Percentiles rank a stretch among this genome's conserved stretches.
phyloP scores from a whole-genome alignment of 2,888 invertebrate genomes.

The Ceramica pisi region DNA sequence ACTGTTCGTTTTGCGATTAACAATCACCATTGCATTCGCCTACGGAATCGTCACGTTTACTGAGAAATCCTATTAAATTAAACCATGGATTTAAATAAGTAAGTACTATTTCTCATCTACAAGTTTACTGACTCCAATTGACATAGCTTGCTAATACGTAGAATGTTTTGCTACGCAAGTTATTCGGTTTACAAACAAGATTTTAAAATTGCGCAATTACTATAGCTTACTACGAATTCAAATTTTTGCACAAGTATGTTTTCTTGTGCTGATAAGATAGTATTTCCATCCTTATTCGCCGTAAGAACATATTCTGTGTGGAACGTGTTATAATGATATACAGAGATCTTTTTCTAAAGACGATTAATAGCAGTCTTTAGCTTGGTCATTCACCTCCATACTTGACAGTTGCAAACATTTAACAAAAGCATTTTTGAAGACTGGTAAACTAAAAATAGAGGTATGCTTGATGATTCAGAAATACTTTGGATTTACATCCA shows the following conservation, averaged over 20 bases:
- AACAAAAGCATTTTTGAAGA: not conserved
- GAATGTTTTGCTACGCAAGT: slow-evolving; percentile 21
- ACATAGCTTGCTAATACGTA: slow-evolving; percentile 18
- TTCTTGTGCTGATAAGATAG: slow-evolving; percentile 48
- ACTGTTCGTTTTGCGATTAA: slow-evolving; percentile 68
- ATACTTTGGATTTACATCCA: not conserved
- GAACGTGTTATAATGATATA: slow-evolving; percentile 20
- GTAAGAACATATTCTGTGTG: not conserved
- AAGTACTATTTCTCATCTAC: not conserved
- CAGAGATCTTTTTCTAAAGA: slow-evolving; percentile 27
- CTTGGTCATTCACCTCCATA: slow-evolving; percentile 44
- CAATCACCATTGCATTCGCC: slow-evolving; percentile 54
- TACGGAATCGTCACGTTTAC: slow-evolving; percentile 45
- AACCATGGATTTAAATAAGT: slow-evolving; percentile 17
- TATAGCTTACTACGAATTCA: slow-evolving; percentile 34
- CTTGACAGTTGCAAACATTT: slow-evolving; percentile 31
- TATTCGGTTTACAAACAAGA: slow-evolving; percentile 23
- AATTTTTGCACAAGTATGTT: slow-evolving; percentile 35
- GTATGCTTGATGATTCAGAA: slow-evolving; percentile 22
- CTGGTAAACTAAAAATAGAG: slow-evolving; percentile 12
- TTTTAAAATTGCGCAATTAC: slow-evolving; percentile 44
- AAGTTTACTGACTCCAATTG: not conserved
- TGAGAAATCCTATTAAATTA: slow-evolving; percentile 44
- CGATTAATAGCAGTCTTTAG: slow-evolving; percentile 14
- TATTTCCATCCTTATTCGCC: slow-evolving; percentile 14